Base-by-base conservation (phyloP, 2,888 invertebrate species). In the Rhingia rostrata region DNA sequence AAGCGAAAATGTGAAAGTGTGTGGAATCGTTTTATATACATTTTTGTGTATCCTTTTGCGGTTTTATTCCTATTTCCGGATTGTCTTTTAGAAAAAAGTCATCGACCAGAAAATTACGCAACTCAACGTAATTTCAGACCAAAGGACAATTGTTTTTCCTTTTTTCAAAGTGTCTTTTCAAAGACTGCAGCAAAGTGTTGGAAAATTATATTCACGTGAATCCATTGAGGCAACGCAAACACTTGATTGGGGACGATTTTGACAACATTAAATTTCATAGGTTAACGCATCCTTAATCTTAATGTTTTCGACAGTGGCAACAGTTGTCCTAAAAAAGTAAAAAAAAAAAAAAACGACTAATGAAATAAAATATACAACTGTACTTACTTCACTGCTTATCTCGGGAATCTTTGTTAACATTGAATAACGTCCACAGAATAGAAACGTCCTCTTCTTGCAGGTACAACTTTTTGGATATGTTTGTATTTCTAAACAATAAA, bases 401-500 rank as follows among this genome's bases (percentile, higher is more conserved):
- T 86, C 69, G 0, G 90, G 89, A 77, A 88, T 88, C 32, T 87
- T 87, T 6, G 87, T 88, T 58, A 90, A 66, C 72, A 88, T 88
- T 37, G 89, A 88, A 12, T 56, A 74, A 4, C 86, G 88, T 47
- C 89, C 89, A 73, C 90, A 90, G 54, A 89, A 89, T 10, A 90
- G 85, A 39, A 88, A 88, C 10, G 37, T 56, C 3, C 87, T 88
- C 69, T 86, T 87, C 22, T 87, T 87, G 63, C 91, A 91, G 53
- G 86, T 87, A 87, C 91, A 91, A 47, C 79, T 54, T 74, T 87
- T 88, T 6, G 91, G 91, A 91, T 90, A 91, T 91, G 90, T 89
- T 87, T 86, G 84, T 74, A 91, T 90, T 87, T 88, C 91, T 91
- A 74, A 51, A 86, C 47, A 67, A 56, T 6, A 14, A 47, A 30